Percentiles rank a stretch among this genome's conserved stretches.
Evolutionary conservation across 2,113 vertebrate genomes (phyloP).

Genomic region (Chelonoidis abingdonii): DNA sequence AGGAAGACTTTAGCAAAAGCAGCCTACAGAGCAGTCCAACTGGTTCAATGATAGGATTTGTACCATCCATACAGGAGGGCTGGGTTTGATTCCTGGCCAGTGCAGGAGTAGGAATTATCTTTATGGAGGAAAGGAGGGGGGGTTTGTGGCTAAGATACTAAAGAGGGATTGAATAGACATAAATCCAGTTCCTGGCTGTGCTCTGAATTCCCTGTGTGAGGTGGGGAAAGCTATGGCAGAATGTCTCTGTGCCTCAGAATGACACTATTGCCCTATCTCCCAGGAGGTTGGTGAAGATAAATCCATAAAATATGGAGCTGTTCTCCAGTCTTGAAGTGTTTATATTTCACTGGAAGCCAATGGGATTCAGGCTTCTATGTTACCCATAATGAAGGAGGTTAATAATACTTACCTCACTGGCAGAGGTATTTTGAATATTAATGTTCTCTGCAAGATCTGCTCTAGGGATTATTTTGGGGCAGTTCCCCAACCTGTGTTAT

Average conservation of each 20-base stretch:
- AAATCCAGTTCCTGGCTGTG: not conserved
- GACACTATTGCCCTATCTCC: not conserved
- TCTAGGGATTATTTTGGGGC: not conserved
- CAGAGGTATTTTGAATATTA: not conserved
- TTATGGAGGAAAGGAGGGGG: not conserved
- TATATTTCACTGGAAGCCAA: not conserved
- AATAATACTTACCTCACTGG: not conserved
- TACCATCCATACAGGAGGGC: not conserved
- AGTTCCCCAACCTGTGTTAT: too few relatives aligned
- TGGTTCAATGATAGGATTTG: too few relatives aligned
- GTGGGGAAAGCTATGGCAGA: not conserved
- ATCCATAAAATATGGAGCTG: not conserved
- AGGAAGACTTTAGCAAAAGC: not conserved
- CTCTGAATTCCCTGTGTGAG: not conserved
- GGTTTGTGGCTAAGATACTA: not conserved
- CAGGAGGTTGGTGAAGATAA: not conserved
- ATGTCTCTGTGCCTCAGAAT: not conserved
- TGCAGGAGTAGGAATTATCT: not conserved
- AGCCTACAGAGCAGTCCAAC: not conserved
- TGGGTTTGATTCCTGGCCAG: rapidly evolving
- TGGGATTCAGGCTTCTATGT: not conserved
- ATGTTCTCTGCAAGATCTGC: not conserved
- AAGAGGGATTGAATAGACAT: not conserved
- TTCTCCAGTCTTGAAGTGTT: not conserved
- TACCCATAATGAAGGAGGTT: not conserved